Evolutionary conservation across 2,888 invertebrate species (phyloP), one percentile per base, ranked within the genome.

Genomic region (Sabellastarte sp.): DNA sequence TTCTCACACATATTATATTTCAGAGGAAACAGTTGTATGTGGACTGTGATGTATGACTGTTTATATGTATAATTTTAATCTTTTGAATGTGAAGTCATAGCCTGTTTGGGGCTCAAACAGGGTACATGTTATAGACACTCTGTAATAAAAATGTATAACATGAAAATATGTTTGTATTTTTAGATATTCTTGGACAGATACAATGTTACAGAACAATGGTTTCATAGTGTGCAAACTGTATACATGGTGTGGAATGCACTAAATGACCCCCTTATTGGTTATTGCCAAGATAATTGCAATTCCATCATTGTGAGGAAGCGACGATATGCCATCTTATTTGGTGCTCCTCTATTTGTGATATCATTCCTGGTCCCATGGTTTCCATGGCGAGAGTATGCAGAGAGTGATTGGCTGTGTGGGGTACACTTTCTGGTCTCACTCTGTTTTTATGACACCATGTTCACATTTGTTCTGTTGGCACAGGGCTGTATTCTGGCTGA

Each of bases 261-360:
- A 30, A 86, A 86, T 66, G 85, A 86, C 64, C 86, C 86, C 0
- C 66, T 86, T 50, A 85, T 85, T 70, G 85, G 85, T 4, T 84
- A 84, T 64, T 65, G 76, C 1, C 81, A 80, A 63, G 81, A 82
- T 68, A 77, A 73, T n/a, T 70, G 74, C 28, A 71, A 68, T 4
- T 75, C 63, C 33, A 59, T 63, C 29, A 82, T 82, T 75, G 75
- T 85, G n/a, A 77, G 75, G 57, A 80, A 78, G 26, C 77, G 85
- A 2, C 73, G 83, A 10, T 75, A 78, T 51, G 80, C 83, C 56
- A 82, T 86, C 66, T 74, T 82, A 26, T 80, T 79, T 58, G 78
- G 84, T 20, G 82, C 83, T 2, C 84, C 85, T 1, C 73, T 84
- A 4, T 80, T 83, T 65, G 79, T 77, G 2, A 24, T 81, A 10